Evolutionary conservation across 2,797 vertebrate genomes (phyloP), one percentile per base, ranked within the genome.

Genomic region (Karalla daura): DNA sequence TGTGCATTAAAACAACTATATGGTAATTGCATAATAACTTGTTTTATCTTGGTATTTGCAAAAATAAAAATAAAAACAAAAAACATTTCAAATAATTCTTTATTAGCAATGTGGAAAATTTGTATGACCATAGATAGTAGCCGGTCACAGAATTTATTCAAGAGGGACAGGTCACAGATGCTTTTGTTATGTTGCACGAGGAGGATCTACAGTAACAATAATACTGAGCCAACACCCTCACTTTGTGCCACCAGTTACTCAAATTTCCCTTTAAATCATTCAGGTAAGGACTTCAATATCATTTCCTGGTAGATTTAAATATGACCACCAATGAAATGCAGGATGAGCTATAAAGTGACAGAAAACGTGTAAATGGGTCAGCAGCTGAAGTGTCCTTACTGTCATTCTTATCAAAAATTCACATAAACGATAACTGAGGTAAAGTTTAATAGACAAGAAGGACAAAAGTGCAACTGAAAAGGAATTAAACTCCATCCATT

Each of bases 181-280:
- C 14, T 46, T 44, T 13, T 36, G 53, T 63, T 43, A n/a, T 3
- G 20, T 18, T 27, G n/a, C n/a, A 10, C 30, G 23, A 55, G 4
- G 10, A 30, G 20, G 4, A 46, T 17, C 49, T 55, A n/a, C n/a
- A n/a, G n/a, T n/a, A 8, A 67, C 12, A 72, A 24, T 23, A 41
- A 52, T 13, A 44, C 40, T 10, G 33, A 51, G 18, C 39, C 39
- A 39, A 55, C 40, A 10, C 13, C 0, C 40, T 40, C 35, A 58
- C 32, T 18, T 3, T 21, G 13, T 5, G 43, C 32, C 3, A 25
- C 2, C 52, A 10, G 5, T 17, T 4, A 39, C 2, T 64, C 17
- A 27, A 24, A 15, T 39, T 40, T 36, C 8, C 17, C n/a, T 32
- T 21, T 17, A 45, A 56, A 28, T 11, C n/a, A n/a, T n/a, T n/a